Percentiles rank a stretch among this genome's conserved stretches.
These are phyloP conservation scores for Eulemur coronatus DNA, from an alignment of 2,797 vertebrate species.

Conservation along the genomic window DNA sequence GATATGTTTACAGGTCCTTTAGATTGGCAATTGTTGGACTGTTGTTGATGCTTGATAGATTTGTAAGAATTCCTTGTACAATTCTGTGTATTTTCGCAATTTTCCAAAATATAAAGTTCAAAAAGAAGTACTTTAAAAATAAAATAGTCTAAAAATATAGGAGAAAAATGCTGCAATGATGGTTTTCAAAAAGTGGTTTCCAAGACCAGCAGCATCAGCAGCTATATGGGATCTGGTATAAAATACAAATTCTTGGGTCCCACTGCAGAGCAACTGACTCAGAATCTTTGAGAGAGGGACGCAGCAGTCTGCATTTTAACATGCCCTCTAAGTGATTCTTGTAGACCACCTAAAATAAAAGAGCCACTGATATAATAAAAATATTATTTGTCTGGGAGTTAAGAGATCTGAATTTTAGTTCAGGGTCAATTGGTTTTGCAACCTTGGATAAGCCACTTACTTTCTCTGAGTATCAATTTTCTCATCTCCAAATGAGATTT, in stretches of 20 bases:
- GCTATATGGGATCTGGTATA: not conserved
- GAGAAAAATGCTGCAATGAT: not conserved
- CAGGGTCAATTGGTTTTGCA: not conserved
- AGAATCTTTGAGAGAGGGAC: not conserved
- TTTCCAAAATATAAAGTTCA: not conserved
- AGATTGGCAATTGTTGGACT: not conserved
- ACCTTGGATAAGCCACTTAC: not conserved
- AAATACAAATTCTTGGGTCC: not conserved
- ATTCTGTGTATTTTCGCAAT: not conserved
- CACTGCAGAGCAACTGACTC: not conserved
- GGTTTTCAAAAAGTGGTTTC: not conserved
- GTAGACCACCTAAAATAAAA: not conserved
- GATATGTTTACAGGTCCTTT: not conserved
- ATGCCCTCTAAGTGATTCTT: not conserved
- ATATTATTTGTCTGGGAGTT: not conserved
- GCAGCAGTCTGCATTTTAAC: not conserved
- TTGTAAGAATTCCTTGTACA: not conserved
- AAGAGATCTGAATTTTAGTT: not conserved
- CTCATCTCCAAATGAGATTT: not conserved
- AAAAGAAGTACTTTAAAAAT: not conserved
- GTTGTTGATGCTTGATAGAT: not conserved
- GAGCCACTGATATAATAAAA: not conserved
- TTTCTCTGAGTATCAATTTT: not conserved
- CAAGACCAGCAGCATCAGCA: not conserved
- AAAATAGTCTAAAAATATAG: not conserved